phyloP scores from a whole-genome alignment of 1,140 invertebrate genomes.

The Whitmania pigra region DNA sequence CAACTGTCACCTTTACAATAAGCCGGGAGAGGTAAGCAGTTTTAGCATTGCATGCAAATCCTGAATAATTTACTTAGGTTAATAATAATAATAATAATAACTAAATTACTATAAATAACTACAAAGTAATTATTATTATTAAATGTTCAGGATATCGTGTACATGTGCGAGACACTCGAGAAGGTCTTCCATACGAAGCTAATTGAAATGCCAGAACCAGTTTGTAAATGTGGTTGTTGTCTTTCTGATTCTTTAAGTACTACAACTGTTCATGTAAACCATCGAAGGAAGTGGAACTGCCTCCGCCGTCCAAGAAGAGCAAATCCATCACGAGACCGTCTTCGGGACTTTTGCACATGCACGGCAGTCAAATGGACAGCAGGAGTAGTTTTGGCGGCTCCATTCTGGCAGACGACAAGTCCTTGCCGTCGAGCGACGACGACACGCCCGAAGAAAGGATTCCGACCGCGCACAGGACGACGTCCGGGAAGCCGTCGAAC shows the following conservation, averaged over 20 bases:
- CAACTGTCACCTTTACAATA: constrained; percentile 98
- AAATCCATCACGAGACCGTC: not conserved
- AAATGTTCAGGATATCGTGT: constrained; percentile 66
- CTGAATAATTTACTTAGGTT: too few relatives aligned
- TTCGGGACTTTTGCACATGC: not conserved
- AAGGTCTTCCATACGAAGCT: constrained; percentile 85
- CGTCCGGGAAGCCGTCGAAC: not conserved
- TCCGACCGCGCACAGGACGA: not conserved
- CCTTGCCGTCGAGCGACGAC: not conserved
- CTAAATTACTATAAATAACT: too few relatives aligned
- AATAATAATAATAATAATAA: too few relatives aligned
- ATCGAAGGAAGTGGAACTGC: constrained; percentile 30
- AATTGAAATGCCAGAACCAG: constrained; percentile 59
- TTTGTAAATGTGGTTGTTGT: not conserved
- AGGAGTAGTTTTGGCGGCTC: not conserved
- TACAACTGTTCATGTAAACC: not conserved
- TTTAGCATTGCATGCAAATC: constrained; percentile 8
- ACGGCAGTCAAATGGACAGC: not conserved
- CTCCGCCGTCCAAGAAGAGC: constrained; percentile 57
- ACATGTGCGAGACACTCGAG: constrained; percentile 95
- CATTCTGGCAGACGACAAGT: constrained; percentile 4
- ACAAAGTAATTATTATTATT: too few relatives aligned
- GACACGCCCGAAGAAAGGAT: not conserved
- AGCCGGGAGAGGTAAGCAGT: constrained; percentile 61
- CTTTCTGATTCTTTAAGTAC: not conserved